Evolutionary conservation across 2,888 invertebrate species (phyloP), one percentile per base, ranked within the genome.

Genomic region (Empis livida): DNA sequence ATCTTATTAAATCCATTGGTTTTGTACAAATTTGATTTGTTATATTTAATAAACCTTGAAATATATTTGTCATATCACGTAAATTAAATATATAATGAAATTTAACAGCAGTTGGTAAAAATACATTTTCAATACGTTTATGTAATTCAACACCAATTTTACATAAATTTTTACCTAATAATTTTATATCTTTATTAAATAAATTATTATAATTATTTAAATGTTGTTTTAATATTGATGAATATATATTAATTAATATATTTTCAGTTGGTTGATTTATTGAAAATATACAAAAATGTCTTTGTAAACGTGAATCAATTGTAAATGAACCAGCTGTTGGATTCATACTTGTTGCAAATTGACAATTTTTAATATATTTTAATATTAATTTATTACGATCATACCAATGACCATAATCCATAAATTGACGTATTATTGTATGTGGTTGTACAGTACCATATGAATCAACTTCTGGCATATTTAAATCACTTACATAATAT

Each of bases 271-370:
- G 94, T 62, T 90, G 85, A 64, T 80, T 81, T 49, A 90, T 81
- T 27, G 90, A 85, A 62, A 90, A 90, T 1, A 87, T 85, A 56
- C 84, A 84, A 65, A 91, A 91, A 62, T 91, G 90, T 45, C 91
- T 72, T 64, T 94, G 93, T 10, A 96, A 74, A 11, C 96, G 77
- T 0, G 93, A 79, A 71, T 94, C 90, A 50, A 96, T 93, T 27
- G 90, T 91, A 63, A 95, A 95, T 46, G 90, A 91, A n/a, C 96
- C 96, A 14, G 94, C 89, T 0, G 94, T 93, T 0, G 95, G 96
- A 70, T 95, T 95, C 95, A 96, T 95, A 66, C 89, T 90, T 8
- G 93, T 86, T 20, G 92, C 82, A 65, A 93, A 95, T 73, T 94
- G 94, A 45, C 92, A 89, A 64, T 93, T 90, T 52, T 87, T 84